Evolutionary conservation across 2,888 invertebrate species (phyloP), one percentile per base, ranked within the genome.

Genomic region (Drosophila vallismaia): DNA sequence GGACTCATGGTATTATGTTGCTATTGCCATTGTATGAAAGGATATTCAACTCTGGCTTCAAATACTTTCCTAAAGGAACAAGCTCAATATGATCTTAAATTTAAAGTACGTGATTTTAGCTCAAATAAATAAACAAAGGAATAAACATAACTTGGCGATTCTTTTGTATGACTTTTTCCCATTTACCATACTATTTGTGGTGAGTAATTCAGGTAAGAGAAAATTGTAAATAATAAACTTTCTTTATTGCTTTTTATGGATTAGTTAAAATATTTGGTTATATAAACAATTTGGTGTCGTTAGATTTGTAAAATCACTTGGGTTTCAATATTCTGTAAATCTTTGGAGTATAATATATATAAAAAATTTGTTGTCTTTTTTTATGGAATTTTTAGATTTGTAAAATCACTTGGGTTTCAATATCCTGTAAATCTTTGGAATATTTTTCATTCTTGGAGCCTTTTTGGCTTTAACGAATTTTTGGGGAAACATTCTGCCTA

Each of bases 401-500:
- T 42, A 28, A 28, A 28, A 28, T 28, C 28, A 28, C 28, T 44
- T 29, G 28, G 12, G 36, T 51, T 24, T 7, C 24, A n/a, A 8
- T n/a, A 36, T 7, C 8, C 4, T 44, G 28, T 10, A 44, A 5
- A 10, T 28, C 8, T 44, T 60, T 49, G 60, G 26, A 62, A 50
- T 50, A 24, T 10, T 9, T 9, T 19, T 9, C 6, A 12, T 10
- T 9, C 36, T 1, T 6, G n/a, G n/a, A n/a, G 36, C 3, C 3
- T 1, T 3, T 24, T 4, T 12, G 12, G 1, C 28, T 31, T 44
- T 19, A 71, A 9, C n/a, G 33, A 36, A 9, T 42, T 45, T 19
- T 19, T 1, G 55, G 73, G 1, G 19, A 14, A 0, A 83, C 82
- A 26, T 83, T 88, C 8, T 73, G 24, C 0, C 7, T 6, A 10